Conservation (phyloP, 2,888 invertebrate species). For the Erebia epiphron region DNA sequence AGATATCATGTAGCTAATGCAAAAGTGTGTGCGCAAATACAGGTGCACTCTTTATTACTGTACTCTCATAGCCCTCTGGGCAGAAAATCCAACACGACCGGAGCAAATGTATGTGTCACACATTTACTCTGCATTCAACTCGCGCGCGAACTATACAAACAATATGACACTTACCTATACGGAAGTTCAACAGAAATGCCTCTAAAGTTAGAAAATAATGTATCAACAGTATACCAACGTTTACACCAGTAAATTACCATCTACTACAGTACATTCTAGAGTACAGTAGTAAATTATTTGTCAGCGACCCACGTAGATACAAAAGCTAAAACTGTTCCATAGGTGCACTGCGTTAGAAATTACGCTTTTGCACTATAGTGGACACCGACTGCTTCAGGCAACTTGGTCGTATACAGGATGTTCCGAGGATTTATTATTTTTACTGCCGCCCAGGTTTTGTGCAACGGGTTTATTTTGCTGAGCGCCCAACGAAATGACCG, state of each 20-base stretch:
- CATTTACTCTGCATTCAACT: too few relatives aligned
- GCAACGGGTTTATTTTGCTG: constrained; percentile 34
- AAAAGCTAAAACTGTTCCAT: constrained; percentile 21
- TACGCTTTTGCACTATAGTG: constrained; percentile 32
- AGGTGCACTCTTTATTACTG: too few relatives aligned
- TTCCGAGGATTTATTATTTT: constrained; percentile 45
- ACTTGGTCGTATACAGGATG: constrained; percentile 42
- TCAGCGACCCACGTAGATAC: constrained; percentile 18
- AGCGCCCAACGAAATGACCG: constrained; percentile 16
- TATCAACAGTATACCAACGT: background rate
- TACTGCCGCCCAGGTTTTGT: constrained; percentile 39
- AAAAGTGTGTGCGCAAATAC: too few relatives aligned
- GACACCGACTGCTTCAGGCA: constrained; percentile 35
- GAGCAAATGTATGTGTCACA: too few relatives aligned
- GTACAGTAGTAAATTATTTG: constrained; percentile 20
- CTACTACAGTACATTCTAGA: background rate
- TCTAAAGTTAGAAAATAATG: background rate
- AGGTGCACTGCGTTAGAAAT: constrained; percentile 32
- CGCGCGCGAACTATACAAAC: too few relatives aligned
- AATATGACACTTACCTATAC: too few relatives aligned
- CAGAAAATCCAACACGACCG: too few relatives aligned
- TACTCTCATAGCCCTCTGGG: too few relatives aligned
- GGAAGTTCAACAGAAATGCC: background rate
- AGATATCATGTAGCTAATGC: too few relatives aligned
- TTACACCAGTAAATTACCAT: background rate